These are phyloP conservation scores for Noctua pronuba DNA, from an alignment of 2,888 invertebrate species.

Conservation along the genomic window DNA sequence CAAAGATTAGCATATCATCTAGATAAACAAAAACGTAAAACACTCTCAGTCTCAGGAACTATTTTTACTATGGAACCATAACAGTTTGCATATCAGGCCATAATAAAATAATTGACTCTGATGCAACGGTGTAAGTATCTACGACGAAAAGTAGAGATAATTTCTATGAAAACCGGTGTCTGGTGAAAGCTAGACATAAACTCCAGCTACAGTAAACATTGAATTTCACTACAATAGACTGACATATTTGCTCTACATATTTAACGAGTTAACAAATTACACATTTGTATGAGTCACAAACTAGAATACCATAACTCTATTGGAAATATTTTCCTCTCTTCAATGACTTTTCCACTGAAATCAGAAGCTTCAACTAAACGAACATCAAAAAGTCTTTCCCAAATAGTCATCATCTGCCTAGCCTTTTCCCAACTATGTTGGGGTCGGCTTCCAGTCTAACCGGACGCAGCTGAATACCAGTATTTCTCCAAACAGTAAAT, in stretches of 20 bases:
- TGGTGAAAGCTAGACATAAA: background rate
- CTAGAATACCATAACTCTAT: background rate
- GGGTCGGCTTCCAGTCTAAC: background rate
- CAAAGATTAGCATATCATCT: background rate
- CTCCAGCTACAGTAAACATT: background rate
- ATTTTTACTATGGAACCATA: background rate
- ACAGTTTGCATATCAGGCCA: background rate
- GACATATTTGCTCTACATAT: background rate
- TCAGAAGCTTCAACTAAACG: background rate
- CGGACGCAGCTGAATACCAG: constrained; percentile 1
- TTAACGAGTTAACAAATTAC: background rate
- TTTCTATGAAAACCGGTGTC: rapidly evolving
- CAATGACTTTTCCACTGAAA: background rate
- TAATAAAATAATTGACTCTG: background rate
- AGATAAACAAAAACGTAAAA: background rate
- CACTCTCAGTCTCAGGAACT: background rate
- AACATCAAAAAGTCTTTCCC: background rate
- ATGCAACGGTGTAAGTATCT: background rate
- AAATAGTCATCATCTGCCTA: constrained; percentile 3
- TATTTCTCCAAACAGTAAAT: constrained; percentile 18
- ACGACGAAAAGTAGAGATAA: background rate
- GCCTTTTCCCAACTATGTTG: background rate
- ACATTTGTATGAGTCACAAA: too few species aligned
- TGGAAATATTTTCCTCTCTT: background rate
- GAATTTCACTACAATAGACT: background rate